These are phyloP conservation scores for Drosophila suboccidentalis DNA, from an alignment of 2,888 invertebrate genomes.

Conservation along the genomic window DNA sequence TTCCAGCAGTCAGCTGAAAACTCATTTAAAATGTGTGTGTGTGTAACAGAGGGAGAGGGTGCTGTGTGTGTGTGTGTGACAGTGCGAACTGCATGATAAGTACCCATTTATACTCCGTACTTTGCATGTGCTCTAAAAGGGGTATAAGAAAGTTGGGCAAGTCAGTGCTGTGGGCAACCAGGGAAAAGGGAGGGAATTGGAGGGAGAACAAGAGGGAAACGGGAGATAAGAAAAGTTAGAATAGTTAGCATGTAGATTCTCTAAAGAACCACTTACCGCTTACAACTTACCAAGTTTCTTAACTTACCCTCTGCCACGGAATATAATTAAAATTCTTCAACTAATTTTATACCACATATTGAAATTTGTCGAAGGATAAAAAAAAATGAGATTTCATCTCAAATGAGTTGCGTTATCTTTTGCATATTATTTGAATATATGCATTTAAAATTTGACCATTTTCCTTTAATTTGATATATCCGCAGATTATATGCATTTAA, in stretches of 20 bases:
- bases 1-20: slow-evolving; percentile 63
- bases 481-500: too few species aligned
- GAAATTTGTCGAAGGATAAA: neutral
- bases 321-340: neutral
- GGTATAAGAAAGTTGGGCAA: slow-evolving; percentile 1
- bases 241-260: neutral
- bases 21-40: slow-evolving; percentile 65
- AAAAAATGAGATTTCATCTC: neutral
- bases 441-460: too few species aligned
- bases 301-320: neutral
- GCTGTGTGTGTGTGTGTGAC: slow-evolving; percentile 13
- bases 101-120: slow-evolving; percentile 37
- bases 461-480: too few species aligned
- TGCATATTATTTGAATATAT: too few species aligned
- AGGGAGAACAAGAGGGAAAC: neutral
- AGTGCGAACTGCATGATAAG: slow-evolving; percentile 47
- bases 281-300: neutral
- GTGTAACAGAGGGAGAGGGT: too few species aligned
- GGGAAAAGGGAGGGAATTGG: neutral
- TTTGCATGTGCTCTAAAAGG: slow-evolving; percentile 1
- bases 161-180: neutral
- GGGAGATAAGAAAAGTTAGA: neutral
- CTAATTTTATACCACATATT: neutral
- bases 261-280: neutral
- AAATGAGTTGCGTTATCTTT: neutral